A percentile compares a stretch with the other conserved stretches of the same genome.
phyloP scores from a whole-genome alignment of 2,888 invertebrate species.

The Pachydiplax longipennis region DNA sequence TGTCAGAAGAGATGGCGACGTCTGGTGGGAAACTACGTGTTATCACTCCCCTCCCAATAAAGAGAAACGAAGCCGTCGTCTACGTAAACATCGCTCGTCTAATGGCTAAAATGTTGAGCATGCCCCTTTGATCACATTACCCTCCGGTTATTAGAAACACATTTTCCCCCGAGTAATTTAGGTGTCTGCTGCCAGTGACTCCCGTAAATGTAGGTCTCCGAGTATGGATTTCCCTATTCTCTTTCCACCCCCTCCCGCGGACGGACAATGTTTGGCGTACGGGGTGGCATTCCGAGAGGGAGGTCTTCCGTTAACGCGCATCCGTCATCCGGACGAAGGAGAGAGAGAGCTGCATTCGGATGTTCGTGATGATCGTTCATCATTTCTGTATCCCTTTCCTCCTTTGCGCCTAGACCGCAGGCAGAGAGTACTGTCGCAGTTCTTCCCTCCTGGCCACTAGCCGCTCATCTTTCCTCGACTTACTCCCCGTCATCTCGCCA shows the following conservation, averaged over 20 bases:
- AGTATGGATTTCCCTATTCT: conserved; percentile 18
- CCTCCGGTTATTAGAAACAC: not conserved
- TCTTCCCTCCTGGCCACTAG: not conserved
- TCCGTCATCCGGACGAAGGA: not conserved
- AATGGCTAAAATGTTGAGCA: not conserved
- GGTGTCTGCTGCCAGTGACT: not conserved
- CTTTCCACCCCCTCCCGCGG: not conserved
- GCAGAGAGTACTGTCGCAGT: not conserved
- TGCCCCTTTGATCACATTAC: not conserved
- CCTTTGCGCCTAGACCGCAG: not conserved
- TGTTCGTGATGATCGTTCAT: not conserved
- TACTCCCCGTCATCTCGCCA: not conserved
- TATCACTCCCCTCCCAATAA: not conserved
- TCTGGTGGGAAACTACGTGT: not conserved
- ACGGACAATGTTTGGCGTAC: not conserved
- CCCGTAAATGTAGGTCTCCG: conserved; percentile 16
- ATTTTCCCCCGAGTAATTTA: not conserved
- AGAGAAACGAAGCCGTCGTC: not conserved
- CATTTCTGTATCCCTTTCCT: not conserved
- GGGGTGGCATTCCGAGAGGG: not conserved
- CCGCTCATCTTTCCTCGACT: not conserved
- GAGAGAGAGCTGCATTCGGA: not conserved
- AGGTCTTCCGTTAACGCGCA: not conserved
- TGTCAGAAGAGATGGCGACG: not conserved
- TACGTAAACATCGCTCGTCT: not conserved